Evolutionary conservation across 2,797 vertebrate genomes (phyloP), one percentile per base, ranked within the genome.

Genomic region (Sebastes cheni): DNA sequence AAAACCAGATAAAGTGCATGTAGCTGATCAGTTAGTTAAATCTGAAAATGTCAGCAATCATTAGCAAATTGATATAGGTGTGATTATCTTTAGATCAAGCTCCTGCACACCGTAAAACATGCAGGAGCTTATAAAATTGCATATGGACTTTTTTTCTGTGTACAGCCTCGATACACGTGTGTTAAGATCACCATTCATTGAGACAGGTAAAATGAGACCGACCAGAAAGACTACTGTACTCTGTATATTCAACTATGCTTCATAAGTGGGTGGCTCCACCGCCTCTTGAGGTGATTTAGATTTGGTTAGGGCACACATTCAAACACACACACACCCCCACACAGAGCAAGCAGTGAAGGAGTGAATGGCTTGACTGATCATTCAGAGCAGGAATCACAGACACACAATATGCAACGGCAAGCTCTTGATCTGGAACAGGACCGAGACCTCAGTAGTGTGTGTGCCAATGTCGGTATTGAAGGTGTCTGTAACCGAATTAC

Each of bases 351-450:
- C 74, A 74, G 58, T 23, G 56, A 79, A 71, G 54, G 55, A 69
- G 34, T 72, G 50, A 56, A 84, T 64, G 34, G 52, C 32, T 46
- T 55, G 11, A 77, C 14, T 66, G 62, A 85, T 83, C 58, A 62
- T 64, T 80, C 42, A 32, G 13, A 81, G 61, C 67, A 81, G 59
- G 22, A 84, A 76, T 79, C 56, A 71, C 55, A 84, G 80, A 85
- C 66, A 39, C 42, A 73, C 6, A 61, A 67, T 76, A 68, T 39
- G 55, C 42, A 85, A 76, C 50, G 83, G 12, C 60, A 55, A 34
- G 22, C 20, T 67, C 78, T 72, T 72, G 30, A 67, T 68, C 54
- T 65, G 55, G 10, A 74, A 75, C 62, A 69, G 16, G 25, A 36
- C 60, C 36, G 2, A 25, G 20, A 72, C 46, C 67, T 73, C 8